These are phyloP conservation scores for Macrobrachium rosenbergii DNA, from an alignment of 1,140 invertebrate genomes.

Conservation along the genomic window DNA sequence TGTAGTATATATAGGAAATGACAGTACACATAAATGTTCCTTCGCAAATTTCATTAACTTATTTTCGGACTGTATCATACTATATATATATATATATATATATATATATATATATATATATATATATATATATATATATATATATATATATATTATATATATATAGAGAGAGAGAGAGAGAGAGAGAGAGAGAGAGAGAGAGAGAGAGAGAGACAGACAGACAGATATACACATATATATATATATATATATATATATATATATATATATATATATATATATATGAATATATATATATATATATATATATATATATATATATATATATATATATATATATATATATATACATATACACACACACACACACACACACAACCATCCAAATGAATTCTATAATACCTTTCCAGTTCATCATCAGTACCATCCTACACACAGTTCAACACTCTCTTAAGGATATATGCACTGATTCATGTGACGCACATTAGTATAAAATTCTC, in stretches of 20 bases:
- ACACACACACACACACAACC: conserved; percentile 3
- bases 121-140: conserved; percentile 2
- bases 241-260: neutral
- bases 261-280: no score
- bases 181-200: no score
- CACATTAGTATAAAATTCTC: no score
- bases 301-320: no score
- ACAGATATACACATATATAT: neutral
- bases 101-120: no score
- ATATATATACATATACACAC: conserved; percentile 28
- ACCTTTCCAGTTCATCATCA: neutral
- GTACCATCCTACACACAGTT: neutral
- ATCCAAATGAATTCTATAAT: neutral
- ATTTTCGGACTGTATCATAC: neutral
- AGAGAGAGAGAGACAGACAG: neutral
- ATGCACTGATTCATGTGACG: no score
- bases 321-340: conserved; percentile 13
- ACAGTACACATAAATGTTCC: no score
- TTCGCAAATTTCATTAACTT: no score
- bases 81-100: neutral
- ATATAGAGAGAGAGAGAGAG: no score
- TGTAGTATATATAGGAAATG: no score
- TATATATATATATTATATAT: conserved; percentile 5
- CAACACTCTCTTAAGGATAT: neutral
- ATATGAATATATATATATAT: no score